Conservation (phyloP, 1,140 invertebrate species). For the Rhopalosiphum padi region DNA sequence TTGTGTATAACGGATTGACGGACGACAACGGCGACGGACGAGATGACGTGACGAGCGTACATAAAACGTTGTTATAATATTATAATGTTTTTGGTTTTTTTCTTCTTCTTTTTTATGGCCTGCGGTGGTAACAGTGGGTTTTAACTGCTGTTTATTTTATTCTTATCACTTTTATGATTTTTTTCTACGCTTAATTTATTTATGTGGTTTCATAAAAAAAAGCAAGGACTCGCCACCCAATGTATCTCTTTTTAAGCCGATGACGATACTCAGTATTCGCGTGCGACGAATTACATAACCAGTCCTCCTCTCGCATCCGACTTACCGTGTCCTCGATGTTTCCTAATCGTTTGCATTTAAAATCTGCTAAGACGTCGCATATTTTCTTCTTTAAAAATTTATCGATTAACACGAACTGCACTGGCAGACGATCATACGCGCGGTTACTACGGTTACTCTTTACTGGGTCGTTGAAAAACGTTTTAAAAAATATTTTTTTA, state of each 20-base stretch:
- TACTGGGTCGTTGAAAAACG: not conserved
- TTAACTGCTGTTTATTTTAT: conserved; percentile 43
- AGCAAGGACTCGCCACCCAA: not conserved
- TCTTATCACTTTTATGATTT: conserved; percentile 21
- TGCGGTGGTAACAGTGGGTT: conserved; percentile 25
- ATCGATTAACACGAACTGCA: not conserved
- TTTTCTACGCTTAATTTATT: not conserved
- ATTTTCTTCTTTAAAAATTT: not conserved
- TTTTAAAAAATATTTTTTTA: not conserved
- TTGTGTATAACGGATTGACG: not conserved
- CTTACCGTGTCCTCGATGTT: not conserved
- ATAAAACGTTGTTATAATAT: conserved; percentile 32
- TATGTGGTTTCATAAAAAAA: not conserved
- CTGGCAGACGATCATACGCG: not conserved
- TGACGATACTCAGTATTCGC: not conserved
- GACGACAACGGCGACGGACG: conserved; percentile 14
- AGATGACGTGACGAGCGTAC: conserved; percentile 49
- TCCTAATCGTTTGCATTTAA: not conserved
- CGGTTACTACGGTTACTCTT: not conserved
- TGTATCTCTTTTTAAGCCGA: conserved; percentile 22
- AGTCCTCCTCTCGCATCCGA: not conserved
- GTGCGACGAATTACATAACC: conserved; percentile 11
- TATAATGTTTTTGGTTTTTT: not conserved
- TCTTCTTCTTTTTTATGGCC: not conserved
- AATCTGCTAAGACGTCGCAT: not conserved